Evolutionary conservation across 64 coral and sea anemone genomes (phyloP).

Genomic region (Acropora tenuis): DNA sequence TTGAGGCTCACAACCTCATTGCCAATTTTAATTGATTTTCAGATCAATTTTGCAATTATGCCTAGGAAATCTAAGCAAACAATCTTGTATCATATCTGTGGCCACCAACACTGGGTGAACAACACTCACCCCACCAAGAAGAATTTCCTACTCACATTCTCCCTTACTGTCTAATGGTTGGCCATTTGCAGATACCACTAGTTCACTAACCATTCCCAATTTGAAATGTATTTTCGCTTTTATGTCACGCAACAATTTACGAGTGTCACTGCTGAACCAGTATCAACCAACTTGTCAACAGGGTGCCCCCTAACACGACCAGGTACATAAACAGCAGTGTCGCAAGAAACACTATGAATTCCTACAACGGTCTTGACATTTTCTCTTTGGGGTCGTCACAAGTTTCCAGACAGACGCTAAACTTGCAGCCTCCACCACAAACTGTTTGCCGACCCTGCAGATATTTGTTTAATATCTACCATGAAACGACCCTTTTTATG

Average conservation of each 20-base stretch:
- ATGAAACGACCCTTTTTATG: no score
- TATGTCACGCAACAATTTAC: no score
- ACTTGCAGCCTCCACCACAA: background rate
- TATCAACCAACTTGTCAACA: slow-evolving; percentile 1
- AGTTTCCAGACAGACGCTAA: background rate
- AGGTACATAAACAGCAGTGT: background rate
- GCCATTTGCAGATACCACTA: background rate
- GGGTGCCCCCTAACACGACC: background rate
- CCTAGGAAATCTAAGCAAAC: slow-evolving; percentile 6
- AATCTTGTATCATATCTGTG: no score
- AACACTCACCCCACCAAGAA: no score
- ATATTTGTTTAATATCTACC: no score
- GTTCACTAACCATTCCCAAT: background rate
- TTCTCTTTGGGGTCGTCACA: background rate
- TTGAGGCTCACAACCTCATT: no score
- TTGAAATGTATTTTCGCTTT: no score
- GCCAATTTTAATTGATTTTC: no score
- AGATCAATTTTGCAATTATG: background rate
- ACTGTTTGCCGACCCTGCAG: background rate
- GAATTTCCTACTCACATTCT: background rate
- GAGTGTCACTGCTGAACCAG: background rate
- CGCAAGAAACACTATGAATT: slow-evolving; percentile 29
- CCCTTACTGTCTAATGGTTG: slow-evolving; percentile 10
- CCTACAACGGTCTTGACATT: background rate
- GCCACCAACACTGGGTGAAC: no score